These are phyloP conservation scores for Acrobasis repandana DNA, from an alignment of 2,888 invertebrate genomes.

Conservation along the genomic window DNA sequence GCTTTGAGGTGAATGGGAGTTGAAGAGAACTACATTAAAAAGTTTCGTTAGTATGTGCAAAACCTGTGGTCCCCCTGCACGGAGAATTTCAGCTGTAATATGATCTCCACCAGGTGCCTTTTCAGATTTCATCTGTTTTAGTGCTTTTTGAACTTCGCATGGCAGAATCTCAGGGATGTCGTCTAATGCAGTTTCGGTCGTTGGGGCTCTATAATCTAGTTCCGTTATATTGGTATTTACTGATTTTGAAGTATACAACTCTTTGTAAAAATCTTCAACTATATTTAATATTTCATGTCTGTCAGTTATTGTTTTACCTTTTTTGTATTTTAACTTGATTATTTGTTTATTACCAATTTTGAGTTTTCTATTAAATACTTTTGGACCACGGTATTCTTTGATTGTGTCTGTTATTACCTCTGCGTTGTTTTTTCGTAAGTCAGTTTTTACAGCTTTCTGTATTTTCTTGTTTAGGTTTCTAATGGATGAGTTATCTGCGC, in stretches of 20 bases:
- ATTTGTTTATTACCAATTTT: too few relatives aligned
- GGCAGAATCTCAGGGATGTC: neutral
- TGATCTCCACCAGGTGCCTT: neutral
- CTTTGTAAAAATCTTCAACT: neutral
- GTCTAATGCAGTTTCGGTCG: neutral
- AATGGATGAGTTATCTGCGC: too few relatives aligned
- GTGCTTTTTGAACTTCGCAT: neutral
- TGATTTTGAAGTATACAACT: neutral
- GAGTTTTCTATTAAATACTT: too few relatives aligned
- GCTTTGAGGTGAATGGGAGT: neutral
- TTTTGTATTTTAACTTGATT: too few relatives aligned
- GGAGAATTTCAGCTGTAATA: neutral
- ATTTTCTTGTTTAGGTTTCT: too few relatives aligned
- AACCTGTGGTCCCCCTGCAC: neutral
- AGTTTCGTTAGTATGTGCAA: neutral
- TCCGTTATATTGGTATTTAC: neutral
- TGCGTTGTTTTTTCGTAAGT: too few relatives aligned
- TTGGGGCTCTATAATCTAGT: neutral
- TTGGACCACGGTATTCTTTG: too few relatives aligned
- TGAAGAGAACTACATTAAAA: neutral
- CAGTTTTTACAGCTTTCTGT: too few relatives aligned
- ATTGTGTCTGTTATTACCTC: too few relatives aligned
- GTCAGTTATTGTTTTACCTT: too few relatives aligned
- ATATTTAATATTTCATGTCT: too few relatives aligned
- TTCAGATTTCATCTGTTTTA: neutral